A percentile compares a stretch with the other conserved stretches of the same genome.
These are phyloP conservation scores for Taenioides sp. DNA, from an alignment of 2,797 vertebrate genomes.

Conservation along the genomic window DNA sequence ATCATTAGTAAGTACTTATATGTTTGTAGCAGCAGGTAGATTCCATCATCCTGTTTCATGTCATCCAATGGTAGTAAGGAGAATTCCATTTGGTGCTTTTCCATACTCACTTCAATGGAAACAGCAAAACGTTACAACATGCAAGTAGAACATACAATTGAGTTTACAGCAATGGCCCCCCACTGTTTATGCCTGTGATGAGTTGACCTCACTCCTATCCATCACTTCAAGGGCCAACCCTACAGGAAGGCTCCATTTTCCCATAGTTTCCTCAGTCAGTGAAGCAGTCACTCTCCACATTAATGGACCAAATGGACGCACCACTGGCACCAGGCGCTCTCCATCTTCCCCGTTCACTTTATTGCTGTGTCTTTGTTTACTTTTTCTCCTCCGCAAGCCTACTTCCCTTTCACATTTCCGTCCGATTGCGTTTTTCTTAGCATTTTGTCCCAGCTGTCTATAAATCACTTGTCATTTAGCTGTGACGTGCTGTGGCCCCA, in stretches of 20 bases:
- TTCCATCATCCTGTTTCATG: background rate
- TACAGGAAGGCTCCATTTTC: conserved; percentile 63
- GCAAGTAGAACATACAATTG: conserved; percentile 5
- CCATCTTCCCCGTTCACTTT: conserved; percentile 31
- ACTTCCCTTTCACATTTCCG: conserved; percentile 33
- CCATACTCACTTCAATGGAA: background rate
- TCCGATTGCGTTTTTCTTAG: conserved; percentile 31
- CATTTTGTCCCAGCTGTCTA: conserved; percentile 37
- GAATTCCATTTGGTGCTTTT: background rate
- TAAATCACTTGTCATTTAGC: conserved; percentile 65
- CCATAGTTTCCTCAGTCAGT: conserved; percentile 69
- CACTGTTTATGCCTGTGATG: conserved; percentile 65
- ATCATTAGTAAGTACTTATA: background rate
- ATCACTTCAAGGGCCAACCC: conserved; percentile 68
- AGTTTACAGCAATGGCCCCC: conserved; percentile 40
- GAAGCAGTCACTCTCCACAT: conserved; percentile 65
- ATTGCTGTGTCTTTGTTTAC: conserved; percentile 49
- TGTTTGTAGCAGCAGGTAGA: background rate
- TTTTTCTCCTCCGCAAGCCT: conserved; percentile 17
- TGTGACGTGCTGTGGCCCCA: conserved; percentile 34
- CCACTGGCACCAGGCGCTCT: conserved; percentile 56
- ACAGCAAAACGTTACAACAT: background rate
- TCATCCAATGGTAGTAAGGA: background rate
- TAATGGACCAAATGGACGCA: conserved; percentile 70
- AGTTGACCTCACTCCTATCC: conserved; percentile 62